These are phyloP conservation scores for Carettochelys insculpta DNA, from an alignment of 2,113 vertebrate genomes.

Conservation along the genomic window DNA sequence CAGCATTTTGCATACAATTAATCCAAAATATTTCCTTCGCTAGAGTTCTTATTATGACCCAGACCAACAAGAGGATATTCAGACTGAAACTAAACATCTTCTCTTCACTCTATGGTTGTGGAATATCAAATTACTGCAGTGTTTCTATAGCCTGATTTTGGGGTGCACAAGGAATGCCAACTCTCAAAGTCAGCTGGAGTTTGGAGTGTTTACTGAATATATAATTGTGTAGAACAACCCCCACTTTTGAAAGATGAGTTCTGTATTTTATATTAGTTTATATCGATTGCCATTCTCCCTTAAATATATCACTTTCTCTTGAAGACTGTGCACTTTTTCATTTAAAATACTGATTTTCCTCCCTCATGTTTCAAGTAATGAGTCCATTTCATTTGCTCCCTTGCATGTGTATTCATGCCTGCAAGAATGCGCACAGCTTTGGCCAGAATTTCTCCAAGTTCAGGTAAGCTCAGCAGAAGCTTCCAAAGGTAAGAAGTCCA, in stretches of 20 bases:
- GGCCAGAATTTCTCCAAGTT: not conserved
- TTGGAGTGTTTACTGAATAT: not conserved
- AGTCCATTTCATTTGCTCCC: not conserved
- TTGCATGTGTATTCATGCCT: not conserved
- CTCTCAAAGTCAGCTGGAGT: not conserved
- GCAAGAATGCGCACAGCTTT: not conserved
- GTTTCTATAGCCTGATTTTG: not conserved
- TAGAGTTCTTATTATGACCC: not conserved
- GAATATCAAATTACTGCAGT: not conserved
- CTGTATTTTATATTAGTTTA: not conserved
- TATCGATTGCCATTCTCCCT: accelerated
- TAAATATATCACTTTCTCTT: not conserved
- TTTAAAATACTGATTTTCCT: not conserved
- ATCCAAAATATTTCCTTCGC: not conserved
- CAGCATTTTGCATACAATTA: not conserved
- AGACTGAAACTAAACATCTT: not conserved
- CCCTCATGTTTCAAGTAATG: not conserved
- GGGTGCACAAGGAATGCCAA: not conserved
- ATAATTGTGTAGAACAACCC: not conserved
- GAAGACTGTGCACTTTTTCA: not conserved
- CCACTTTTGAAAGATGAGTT: not conserved
- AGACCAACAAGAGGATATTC: not conserved
- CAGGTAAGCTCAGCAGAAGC: not conserved
- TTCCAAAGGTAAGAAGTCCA: not conserved
- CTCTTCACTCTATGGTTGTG: not conserved